Conservation (phyloP, 53 echinoderm and acorn worm species). For the Echinometra lucunter region DNA sequence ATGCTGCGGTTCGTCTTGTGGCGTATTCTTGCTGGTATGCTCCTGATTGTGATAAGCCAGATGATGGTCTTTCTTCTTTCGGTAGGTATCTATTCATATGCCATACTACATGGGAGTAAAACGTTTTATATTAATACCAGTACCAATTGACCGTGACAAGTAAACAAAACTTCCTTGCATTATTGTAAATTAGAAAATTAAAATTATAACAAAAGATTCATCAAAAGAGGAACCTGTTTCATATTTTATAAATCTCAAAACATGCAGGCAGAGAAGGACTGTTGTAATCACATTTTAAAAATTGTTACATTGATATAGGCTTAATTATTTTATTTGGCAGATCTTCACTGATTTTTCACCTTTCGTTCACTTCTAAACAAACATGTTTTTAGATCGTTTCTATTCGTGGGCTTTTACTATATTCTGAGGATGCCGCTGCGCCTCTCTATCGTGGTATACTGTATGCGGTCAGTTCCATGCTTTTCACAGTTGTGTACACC, state of each 20-base stretch:
- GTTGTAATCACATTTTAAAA: no score
- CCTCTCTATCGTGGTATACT: constrained; percentile 37
- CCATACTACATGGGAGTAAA: no score
- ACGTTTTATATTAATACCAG: no score
- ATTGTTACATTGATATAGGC: no score
- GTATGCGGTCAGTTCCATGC: constrained; percentile 27
- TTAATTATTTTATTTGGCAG: no score
- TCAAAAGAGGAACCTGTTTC: no score
- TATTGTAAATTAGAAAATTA: no score
- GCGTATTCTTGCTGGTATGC: neutral
- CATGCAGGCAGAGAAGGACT: no score
- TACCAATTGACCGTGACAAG: no score
- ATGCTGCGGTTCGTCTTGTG: constrained; percentile 37
- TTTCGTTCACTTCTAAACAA: neutral
- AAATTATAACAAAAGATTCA: no score
- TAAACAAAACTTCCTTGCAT: no score
- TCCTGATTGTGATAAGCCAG: neutral
- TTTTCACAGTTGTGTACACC: neutral
- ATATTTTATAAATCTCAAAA: no score
- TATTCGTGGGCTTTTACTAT: constrained; percentile 5
- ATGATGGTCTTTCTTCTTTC: constrained; percentile 5
- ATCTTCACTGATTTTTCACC: neutral
- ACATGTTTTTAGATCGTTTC: constrained; percentile 18
- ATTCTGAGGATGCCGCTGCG: neutral
- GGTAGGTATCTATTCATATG: neutral